Evolutionary conservation across 2,797 vertebrate genomes (phyloP).

Genomic region (Rhabdomys pumilio): DNA sequence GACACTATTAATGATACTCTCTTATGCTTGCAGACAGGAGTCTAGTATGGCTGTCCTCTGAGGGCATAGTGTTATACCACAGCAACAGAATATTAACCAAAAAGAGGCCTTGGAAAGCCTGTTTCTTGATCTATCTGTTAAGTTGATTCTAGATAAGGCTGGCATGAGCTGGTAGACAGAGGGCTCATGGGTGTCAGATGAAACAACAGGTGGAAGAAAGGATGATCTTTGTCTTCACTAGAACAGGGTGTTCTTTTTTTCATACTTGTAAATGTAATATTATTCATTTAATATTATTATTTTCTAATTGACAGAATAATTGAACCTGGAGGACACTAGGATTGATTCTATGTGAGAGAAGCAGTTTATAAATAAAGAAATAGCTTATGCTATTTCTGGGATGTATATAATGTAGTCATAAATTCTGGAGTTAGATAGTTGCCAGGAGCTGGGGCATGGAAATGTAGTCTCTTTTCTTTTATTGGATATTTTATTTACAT

Average conservation of each 20-base stretch:
- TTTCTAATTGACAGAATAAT: background rate
- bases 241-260: background rate
- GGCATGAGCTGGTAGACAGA: background rate
- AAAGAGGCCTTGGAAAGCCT: background rate
- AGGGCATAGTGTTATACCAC: background rate
- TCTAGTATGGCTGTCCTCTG: background rate
- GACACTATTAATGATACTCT: background rate
- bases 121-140: background rate
- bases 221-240: background rate
- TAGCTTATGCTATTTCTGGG: background rate
- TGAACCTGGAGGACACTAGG: background rate
- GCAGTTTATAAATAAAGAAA: background rate
- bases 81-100: background rate
- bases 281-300: background rate
- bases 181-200: background rate
- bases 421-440: background rate
- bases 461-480: background rate
- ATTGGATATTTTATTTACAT: too few relatives aligned
- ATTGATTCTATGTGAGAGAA: background rate
- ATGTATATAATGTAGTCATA: background rate
- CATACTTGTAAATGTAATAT: background rate
- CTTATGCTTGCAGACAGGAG: background rate
- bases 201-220: background rate
- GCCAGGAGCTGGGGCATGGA: accelerated
- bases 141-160: background rate